Conservation (phyloP, 2,113 vertebrate genomes). For the Camelus dromedarius region DNA sequence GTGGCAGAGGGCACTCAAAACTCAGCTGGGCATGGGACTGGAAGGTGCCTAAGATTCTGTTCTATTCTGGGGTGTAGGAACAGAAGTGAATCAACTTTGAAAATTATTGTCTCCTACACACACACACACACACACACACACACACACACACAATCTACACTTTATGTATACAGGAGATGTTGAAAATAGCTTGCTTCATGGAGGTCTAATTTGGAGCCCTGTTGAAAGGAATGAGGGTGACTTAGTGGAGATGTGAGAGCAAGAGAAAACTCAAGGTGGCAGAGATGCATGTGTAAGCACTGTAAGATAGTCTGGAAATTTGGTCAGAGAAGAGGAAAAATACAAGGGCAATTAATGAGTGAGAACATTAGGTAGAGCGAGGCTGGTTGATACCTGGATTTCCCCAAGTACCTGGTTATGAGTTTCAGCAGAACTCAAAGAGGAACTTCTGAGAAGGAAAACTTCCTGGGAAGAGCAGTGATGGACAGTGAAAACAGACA, state of each 20-base stretch:
- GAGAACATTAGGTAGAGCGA: background rate
- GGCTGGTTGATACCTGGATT: background rate
- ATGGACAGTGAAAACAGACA: background rate
- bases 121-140: no score
- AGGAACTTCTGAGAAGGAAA: background rate
- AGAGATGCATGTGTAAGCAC: background rate
- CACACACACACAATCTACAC: background rate
- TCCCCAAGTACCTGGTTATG: background rate
- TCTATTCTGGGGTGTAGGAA: background rate
- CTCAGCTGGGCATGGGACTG: background rate
- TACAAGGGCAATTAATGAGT: background rate
- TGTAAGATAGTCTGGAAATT: background rate
- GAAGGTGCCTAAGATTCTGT: background rate
- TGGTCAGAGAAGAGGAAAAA: background rate
- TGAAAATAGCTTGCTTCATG: background rate
- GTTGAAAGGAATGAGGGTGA: background rate
- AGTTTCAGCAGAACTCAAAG: background rate
- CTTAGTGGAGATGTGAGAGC: background rate
- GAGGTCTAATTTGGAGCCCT: background rate
- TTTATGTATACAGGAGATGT: background rate
- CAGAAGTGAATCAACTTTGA: background rate
- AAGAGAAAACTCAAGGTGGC: background rate
- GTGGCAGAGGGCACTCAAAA: background rate
- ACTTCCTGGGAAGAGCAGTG: background rate
- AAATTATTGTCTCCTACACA: background rate